These are phyloP conservation scores for Drosophila ironensis DNA, from an alignment of 1,140 invertebrate species.

Conservation along the genomic window DNA sequence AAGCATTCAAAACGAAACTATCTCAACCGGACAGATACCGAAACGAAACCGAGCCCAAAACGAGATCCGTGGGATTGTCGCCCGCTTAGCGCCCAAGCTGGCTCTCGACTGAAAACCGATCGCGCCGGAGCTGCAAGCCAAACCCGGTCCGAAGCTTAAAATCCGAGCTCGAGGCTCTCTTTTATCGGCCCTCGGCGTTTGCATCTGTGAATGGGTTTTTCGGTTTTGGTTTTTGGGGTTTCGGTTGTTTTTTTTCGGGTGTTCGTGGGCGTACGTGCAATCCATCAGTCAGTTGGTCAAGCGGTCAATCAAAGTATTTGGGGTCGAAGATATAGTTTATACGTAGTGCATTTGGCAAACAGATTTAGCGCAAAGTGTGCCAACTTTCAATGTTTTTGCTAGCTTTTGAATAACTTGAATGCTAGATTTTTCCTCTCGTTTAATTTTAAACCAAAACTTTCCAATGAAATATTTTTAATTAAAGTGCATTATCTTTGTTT, in stretches of 20 bases:
- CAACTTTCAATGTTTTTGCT: neutral
- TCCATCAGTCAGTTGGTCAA: conserved; percentile 54
- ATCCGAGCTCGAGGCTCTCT: conserved; percentile 22
- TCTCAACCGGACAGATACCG: neutral
- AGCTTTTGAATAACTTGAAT: neutral
- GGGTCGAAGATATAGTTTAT: neutral
- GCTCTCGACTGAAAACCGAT: conserved; percentile 49
- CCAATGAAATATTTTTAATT: neutral
- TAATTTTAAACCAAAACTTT: neutral
- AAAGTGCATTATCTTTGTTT: too few relatives aligned
- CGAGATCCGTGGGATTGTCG: conserved; percentile 41
- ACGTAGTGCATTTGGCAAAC: neutral
- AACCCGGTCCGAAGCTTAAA: conserved; percentile 18
- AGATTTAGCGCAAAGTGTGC: neutral
- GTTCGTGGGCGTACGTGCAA: conserved; percentile 35
- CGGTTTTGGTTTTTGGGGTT: conserved; percentile 25
- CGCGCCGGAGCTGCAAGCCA: conserved; percentile 6
- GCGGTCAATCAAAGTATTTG: neutral
- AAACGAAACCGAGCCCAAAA: conserved; percentile 24
- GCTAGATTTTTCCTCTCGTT: too few relatives aligned
- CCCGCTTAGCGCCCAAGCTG: conserved; percentile 69
- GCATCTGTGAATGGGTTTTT: conserved; percentile 25
- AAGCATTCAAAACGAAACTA: neutral
- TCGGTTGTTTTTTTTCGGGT: conserved; percentile 8
- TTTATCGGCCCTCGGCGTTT: conserved; percentile 8